Evolutionary conservation across 1,140 invertebrate species (phyloP).

Genomic region (Tenebrio molitor): DNA sequence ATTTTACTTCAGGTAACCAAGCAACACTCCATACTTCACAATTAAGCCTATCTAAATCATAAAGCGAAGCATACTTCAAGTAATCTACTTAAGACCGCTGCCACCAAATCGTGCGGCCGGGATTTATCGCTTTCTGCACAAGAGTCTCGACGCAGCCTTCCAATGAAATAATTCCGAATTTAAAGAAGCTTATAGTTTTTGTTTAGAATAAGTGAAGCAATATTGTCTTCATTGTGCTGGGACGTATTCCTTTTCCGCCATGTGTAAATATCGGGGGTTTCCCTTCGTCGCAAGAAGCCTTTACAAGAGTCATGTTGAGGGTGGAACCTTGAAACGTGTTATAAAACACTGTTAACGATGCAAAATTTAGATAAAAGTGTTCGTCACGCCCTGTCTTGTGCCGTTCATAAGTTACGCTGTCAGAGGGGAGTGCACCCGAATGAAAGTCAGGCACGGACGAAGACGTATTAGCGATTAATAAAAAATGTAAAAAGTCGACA

Average conservation of each 20-base stretch:
- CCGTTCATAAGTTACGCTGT: slow-evolving; percentile 23
- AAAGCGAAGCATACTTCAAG: slow-evolving; percentile 3
- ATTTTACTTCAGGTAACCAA: slow-evolving; percentile 42
- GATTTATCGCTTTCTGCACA: no score
- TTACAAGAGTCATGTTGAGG: neutral
- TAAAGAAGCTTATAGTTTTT: no score
- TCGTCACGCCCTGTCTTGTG: slow-evolving; percentile 38
- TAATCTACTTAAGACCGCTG: neutral
- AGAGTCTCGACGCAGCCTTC: no score
- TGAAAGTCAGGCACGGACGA: neutral
- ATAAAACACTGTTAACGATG: slow-evolving; percentile 12
- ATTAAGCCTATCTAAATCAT: slow-evolving; percentile 39
- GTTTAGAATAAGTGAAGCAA: no score
- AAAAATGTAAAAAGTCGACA: neutral
- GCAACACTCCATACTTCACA: slow-evolving; percentile 39
- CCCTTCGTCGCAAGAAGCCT: neutral
- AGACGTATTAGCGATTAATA: neutral
- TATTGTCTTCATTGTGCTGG: no score
- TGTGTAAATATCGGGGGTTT: no score
- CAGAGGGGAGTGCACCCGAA: neutral
- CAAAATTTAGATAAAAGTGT: slow-evolving; percentile 27
- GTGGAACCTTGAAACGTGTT: slow-evolving; percentile 6
- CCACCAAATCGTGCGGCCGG: neutral
- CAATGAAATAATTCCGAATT: no score
- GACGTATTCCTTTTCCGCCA: no score